Base-by-base conservation (phyloP, 2,888 invertebrate species). In the Phortica okadai region DNA sequence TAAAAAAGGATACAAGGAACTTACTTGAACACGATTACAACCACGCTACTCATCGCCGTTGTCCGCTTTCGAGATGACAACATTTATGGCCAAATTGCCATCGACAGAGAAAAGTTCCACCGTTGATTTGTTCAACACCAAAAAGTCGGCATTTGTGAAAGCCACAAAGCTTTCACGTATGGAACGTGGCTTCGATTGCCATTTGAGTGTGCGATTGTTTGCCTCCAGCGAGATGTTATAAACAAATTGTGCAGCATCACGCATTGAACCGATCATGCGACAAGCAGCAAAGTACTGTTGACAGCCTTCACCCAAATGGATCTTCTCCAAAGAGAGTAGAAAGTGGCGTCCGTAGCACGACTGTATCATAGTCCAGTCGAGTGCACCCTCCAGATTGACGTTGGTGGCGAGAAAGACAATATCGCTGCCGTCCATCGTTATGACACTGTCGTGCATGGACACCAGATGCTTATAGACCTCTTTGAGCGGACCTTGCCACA, bases 341-440 rank as follows among this genome's bases (percentile, higher is more conserved):
- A 99, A 99, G 92, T 99, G 98, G 89, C 98, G 98, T 73, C 98
- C 98, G 91, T 99, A 99, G 92, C 99, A 99, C 11, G 98, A 98
- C 92, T 99, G 99, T 98, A 99, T 99, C 99, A 99, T 99, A 4
- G 98, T 98, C 99, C 99, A 99, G 92, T 99, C 99, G 6, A 99
- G 98, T n/a, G 99, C 99, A 74, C 99, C 99, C 2, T 99, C 99
- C 81, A 99, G 94, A 92, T 99, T 99, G 78, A 99, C 99, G 92
- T 99, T 99, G 33, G 99, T 99, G 0, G 99, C 99, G 84, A 99
- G 93, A 92, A 99, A 99, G 64, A 99, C 99, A 85, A 99, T 99
- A 91, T 99, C 99, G 92, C 99, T 99, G 67, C 97, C 98, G 94
- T 99, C 98, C 80, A 99, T 93, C 44, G 99, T 99, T 14, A 99